A percentile compares a stretch with the other conserved stretches of the same genome.
Conservation (phyloP, 2,797 vertebrate genomes). For the Euthynnus affinis region DNA sequence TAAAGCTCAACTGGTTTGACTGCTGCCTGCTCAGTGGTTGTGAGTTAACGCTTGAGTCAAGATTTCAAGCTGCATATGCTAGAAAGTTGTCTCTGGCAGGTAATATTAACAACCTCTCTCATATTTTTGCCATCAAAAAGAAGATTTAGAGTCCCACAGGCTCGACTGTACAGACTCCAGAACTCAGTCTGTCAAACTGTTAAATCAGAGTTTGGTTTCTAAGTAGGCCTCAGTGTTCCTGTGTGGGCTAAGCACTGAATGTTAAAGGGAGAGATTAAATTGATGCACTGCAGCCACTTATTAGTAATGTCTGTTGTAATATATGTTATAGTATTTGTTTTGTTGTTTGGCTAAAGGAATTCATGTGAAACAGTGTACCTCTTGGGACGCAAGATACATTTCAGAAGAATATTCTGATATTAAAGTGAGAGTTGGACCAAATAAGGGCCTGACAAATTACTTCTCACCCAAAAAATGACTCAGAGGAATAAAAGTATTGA, state of each 20-base stretch:
- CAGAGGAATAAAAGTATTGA: conserved; percentile 27
- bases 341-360: neutral
- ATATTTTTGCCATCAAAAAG: conserved; percentile 15
- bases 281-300: neutral
- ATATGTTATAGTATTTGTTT: neutral
- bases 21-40: neutral
- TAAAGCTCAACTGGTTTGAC: neutral
- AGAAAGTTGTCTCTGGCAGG: conserved; percentile 2
- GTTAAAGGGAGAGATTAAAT: too few relatives aligned
- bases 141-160: conserved; percentile 26
- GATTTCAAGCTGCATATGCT: conserved; percentile 29
- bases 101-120: too few relatives aligned
- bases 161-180: neutral
- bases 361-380: neutral
- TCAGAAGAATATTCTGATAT: neutral
- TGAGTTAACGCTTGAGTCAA: neutral
- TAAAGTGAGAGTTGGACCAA: neutral
- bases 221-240: too few relatives aligned
- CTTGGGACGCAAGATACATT: too few relatives aligned
- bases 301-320: too few relatives aligned
- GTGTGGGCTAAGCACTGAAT: too few relatives aligned
- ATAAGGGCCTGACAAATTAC: conserved; percentile 68
- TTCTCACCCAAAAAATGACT: conserved; percentile 54
- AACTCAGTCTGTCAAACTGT: conserved; percentile 1
- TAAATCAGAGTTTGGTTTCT: too few relatives aligned